phyloP scores from a whole-genome alignment of 2,113 vertebrate genomes.

The Eclectus roratus region DNA sequence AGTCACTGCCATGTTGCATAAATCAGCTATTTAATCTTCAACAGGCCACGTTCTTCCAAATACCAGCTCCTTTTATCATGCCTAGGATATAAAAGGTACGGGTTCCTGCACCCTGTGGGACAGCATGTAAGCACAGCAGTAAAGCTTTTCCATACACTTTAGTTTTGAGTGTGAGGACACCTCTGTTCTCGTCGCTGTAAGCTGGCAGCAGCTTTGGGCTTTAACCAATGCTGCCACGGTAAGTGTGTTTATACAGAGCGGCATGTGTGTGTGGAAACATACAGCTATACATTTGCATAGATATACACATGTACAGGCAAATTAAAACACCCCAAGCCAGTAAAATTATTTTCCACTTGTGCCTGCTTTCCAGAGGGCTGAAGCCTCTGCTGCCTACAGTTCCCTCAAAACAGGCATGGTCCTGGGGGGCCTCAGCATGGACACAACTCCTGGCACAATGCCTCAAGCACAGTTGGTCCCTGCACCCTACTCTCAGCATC shows the following conservation, averaged over 20 bases:
- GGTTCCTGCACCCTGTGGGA: not conserved
- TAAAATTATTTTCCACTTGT: not conserved
- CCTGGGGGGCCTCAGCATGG: not conserved
- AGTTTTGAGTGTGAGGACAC: rapidly evolving
- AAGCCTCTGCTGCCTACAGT: not conserved
- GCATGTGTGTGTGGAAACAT: rapidly evolving
- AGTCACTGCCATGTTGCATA: not conserved
- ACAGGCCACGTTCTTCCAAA: not conserved
- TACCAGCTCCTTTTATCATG: not conserved
- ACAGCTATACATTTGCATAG: not conserved
- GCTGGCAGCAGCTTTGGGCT: not conserved
- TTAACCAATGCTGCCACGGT: not conserved
- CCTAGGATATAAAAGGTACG: not conserved
- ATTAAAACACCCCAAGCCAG: not conserved
- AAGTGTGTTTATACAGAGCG: rapidly evolving
- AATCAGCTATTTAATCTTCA: not conserved
- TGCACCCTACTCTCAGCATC: not conserved
- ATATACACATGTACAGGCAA: not conserved
- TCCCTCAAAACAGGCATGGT: rapidly evolving
- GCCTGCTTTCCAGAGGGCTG: not conserved
- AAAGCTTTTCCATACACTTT: not conserved
- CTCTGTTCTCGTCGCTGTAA: not conserved
- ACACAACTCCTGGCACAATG: rapidly evolving
- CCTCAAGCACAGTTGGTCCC: rapidly evolving
- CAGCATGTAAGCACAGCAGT: not conserved